Evolutionary conservation across 2,888 invertebrate species (phyloP).

Genomic region (Cerastis rubricosa): DNA sequence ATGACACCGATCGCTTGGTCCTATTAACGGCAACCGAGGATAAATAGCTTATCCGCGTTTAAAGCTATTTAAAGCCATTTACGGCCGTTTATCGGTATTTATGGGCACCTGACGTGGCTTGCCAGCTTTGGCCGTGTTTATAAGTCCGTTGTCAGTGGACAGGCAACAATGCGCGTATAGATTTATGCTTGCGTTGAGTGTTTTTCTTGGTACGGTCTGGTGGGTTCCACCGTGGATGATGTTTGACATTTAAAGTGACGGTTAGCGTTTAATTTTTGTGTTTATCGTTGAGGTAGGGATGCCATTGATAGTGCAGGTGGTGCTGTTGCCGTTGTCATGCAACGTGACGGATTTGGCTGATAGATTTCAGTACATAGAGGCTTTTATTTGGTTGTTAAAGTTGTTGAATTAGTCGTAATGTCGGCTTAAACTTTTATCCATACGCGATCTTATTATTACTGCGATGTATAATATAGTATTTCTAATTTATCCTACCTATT

Average conservation of each 20-base stretch:
- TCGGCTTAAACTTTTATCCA: not conserved
- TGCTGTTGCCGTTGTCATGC: slow-evolving; percentile 25
- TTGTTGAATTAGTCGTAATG: slow-evolving; percentile 13
- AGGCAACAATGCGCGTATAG: slow-evolving; percentile 75
- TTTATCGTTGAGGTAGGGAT: slow-evolving; percentile 22
- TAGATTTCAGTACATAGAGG: slow-evolving; percentile 22
- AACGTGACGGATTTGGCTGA: slow-evolving; percentile 45
- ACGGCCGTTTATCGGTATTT: slow-evolving; percentile 71
- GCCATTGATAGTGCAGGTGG: slow-evolving; percentile 34
- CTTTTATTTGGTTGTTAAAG: slow-evolving; percentile 18
- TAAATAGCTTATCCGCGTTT: slow-evolving; percentile 72
- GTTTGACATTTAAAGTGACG: slow-evolving; percentile 14
- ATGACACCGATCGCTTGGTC: slow-evolving; percentile 72
- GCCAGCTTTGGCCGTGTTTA: slow-evolving; percentile 75
- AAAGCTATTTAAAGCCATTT: slow-evolving; percentile 73
- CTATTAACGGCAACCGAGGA: slow-evolving; percentile 70
- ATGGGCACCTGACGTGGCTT: slow-evolving; percentile 75
- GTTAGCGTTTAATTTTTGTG: slow-evolving; percentile 50
- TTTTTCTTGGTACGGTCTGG: slow-evolving; percentile 80
- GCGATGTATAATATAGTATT: not conserved
- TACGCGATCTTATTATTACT: not conserved
- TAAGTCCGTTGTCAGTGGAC: slow-evolving; percentile 75
- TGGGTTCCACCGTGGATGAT: slow-evolving; percentile 60
- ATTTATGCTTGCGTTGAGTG: slow-evolving; percentile 82
- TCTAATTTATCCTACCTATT: not conserved